Base-by-base conservation (phyloP, 2,888 invertebrate species). In the Pollenia amentaria region DNA sequence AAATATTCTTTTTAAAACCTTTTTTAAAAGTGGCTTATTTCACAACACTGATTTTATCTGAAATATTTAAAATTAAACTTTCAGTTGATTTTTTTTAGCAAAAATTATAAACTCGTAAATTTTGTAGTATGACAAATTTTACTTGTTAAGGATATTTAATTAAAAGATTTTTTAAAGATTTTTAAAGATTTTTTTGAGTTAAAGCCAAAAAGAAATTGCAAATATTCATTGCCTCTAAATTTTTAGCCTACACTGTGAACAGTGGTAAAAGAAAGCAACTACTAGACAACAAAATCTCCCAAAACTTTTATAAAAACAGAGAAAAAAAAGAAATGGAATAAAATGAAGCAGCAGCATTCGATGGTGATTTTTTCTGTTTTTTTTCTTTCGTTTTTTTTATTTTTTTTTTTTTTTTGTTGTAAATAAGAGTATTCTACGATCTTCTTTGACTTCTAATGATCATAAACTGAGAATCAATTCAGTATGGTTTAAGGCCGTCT, bases 391-490 rank as follows among this genome's bases (percentile, higher is more conserved):
- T n/a, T n/a, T n/a, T 48, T 46, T n/a, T n/a, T n/a, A n/a, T n/a
- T n/a, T n/a, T n/a, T 48, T 46, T 72, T 53, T 46, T 18, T 14
- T 73, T 57, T 46, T 65, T 73, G 70, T 65, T 48, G 42, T 73
- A 53, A 62, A 53, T 53, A 69, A 70, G 46, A 55, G 72, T 55
- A 78, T 87, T 88, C 85, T 83, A 83, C 81, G 60, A 86, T 85
- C 87, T 85, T 90, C 90, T 79, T 83, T 89, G 89, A 88, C 92
- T 92, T 92, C 93, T 92, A 93, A 92, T 92, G 91, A 89, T 90
- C 91, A 90, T 89, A 90, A 91, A 89, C 89, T 91, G 93, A 91
- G 92, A 92, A 92, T 93, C 91, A 91, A 92, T 92, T 93, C 93
- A 93, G 92, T 92, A 90, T 90, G 89, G 90, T 92, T 91, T 91